Percentiles rank a stretch among this genome's conserved stretches.
These are phyloP conservation scores for Halcyon smyrnensis DNA, from an alignment of 2,797 vertebrate genomes.

Conservation along the genomic window DNA sequence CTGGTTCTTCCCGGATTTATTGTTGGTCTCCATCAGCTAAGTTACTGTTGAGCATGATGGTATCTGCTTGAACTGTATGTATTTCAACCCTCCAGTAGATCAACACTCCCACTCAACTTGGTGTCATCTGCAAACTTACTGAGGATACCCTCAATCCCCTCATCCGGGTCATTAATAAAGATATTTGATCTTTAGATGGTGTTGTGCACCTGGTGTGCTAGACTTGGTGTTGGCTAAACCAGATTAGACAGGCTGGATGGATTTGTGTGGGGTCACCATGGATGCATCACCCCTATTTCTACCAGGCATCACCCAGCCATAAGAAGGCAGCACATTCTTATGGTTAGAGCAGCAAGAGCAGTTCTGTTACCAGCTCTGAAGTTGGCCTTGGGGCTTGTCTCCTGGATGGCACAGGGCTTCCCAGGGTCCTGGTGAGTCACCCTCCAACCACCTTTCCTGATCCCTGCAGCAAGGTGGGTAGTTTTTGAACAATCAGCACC, in stretches of 20 bases:
- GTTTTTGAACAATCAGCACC: neutral
- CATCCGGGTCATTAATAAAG: too few species aligned
- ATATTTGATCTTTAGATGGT: neutral
- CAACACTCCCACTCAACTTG: too few species aligned
- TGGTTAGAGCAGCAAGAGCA: neutral
- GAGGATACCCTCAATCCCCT: too few species aligned
- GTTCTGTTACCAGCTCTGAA: neutral
- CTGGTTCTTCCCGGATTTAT: too few species aligned
- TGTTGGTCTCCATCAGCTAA: too few species aligned
- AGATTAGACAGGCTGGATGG: neutral
- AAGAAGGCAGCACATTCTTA: neutral
- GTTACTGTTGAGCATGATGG: too few species aligned
- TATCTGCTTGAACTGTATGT: too few species aligned
- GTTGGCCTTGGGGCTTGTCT: neutral
- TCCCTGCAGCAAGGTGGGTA: rapidly evolving
- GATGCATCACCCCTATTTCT: rapidly evolving
- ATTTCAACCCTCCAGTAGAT: too few species aligned
- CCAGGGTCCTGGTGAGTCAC: neutral
- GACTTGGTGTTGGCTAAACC: neutral
- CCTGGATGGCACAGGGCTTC: neutral
- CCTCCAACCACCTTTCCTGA: neutral
- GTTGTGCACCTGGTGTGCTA: neutral
- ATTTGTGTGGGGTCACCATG: neutral
- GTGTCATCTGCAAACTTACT: too few species aligned
- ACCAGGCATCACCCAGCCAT: neutral